Conservation (phyloP, 1,140 invertebrate species). For the Euwallacea similis region DNA sequence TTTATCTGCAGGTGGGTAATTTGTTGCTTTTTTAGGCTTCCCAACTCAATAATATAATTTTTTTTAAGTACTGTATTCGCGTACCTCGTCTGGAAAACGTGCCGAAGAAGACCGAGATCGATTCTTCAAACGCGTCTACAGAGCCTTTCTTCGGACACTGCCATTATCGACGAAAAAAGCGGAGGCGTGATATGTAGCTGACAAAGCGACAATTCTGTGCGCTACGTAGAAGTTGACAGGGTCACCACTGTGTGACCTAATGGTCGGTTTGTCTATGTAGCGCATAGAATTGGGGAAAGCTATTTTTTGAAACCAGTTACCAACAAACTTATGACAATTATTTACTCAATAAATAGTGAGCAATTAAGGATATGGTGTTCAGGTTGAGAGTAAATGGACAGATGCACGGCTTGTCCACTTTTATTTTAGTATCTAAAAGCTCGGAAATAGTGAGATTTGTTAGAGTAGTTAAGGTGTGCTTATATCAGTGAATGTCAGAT, state of each 20-base stretch:
- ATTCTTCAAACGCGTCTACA: constrained; percentile 75
- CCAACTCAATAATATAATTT: constrained; percentile 11
- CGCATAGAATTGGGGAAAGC: constrained; percentile 44
- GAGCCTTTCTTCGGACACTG: constrained; percentile 73
- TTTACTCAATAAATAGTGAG: no score
- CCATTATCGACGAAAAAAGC: constrained; percentile 74
- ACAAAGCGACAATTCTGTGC: constrained; percentile 90
- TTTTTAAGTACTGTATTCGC: constrained; percentile 39
- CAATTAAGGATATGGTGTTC: no score
- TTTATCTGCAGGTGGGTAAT: not conserved
- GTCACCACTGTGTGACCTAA: constrained; percentile 80
- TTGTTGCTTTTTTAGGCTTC: not conserved
- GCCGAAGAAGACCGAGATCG: constrained; percentile 64
- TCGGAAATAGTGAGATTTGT: no score
- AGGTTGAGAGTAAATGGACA: no score
- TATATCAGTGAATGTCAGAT: no score
- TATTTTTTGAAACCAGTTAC: no score
- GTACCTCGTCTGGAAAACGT: constrained; percentile 59
- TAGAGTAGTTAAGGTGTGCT: no score
- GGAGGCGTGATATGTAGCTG: constrained; percentile 80
- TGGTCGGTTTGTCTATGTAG: constrained; percentile 36
- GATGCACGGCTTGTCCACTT: no score
- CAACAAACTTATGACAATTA: no score
- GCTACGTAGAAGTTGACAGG: constrained; percentile 85
- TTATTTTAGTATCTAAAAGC: no score